Evolutionary conservation across 2,113 vertebrate genomes (phyloP), one percentile per base, ranked within the genome.

Genomic region (Chionis minor): DNA sequence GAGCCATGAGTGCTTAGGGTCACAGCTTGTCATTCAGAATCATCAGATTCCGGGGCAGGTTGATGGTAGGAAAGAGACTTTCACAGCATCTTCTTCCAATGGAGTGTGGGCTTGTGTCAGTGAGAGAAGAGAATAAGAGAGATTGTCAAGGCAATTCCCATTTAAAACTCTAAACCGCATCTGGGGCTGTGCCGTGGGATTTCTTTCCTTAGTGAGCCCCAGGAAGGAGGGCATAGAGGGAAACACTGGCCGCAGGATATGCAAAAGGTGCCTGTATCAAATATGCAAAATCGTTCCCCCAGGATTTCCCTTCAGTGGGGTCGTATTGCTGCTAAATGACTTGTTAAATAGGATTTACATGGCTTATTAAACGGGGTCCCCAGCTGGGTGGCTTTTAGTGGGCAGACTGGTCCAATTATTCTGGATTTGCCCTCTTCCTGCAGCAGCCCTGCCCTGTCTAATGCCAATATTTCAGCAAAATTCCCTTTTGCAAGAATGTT

Each of bases 291-390:
- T 73, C 38, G 49, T 65, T 94, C 91, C 94, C 81, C 42, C 3
- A 35, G 96, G 94, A 87, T 95, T 96, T 90, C 92, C 86, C 69
- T 83, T 93, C 94, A 63, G 52, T 65, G 73, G 81, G 94, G 86
- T 95, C 84, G 85, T 92, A 91, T 94, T 94, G 86, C 95, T 96
- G 96, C 93, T 96, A 96, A 97, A 97, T 97, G 96, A 78, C 66
- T 95, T 94, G 95, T 97, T 96, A 97, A 97, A 97, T 87, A 89
- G 97, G 92, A 94, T 97, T 97, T 92, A 95, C 94, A 92, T 92
- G 71, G 85, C 78, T 93, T 96, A 79, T 94, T 91, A 93, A 96
- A 73, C 28, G 62, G 81, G 54, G 54, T 92, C 42, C 86, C 91
- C 92, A 94, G 89, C 92, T 94, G 97, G 81, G 62, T 85, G 45